Base-by-base conservation (phyloP, 2,888 invertebrate species). In the Torymus texanus region DNA sequence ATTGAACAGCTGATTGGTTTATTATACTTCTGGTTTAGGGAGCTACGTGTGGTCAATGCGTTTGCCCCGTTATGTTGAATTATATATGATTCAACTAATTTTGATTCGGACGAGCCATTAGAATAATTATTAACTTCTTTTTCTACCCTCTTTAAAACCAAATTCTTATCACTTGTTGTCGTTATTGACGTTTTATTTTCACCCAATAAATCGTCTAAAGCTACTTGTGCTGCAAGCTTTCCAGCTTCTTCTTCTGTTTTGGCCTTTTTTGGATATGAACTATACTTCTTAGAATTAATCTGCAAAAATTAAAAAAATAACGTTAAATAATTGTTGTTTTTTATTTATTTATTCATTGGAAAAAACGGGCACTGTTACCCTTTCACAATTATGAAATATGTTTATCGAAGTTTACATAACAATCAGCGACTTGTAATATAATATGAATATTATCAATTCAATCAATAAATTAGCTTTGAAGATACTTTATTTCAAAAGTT, bases 31-130 rank as follows among this genome's bases (percentile, higher is more conserved):
- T 58, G 18, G 29, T 51, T 75, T 51, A 29, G 82, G n/a, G 84
- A 84, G 41, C 84, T 84, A 1, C 92, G 87, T 84, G 93, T 91
- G 84, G 91, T 84, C n/a, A 91, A 89, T 79, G 92, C 91, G 84
- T 92, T 92, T 8, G 91, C 91, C 50, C 92, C 91, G 83, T 94
- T 90, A 85, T 93, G 95, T 80, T 92, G 92, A 81, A 93, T 91
- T 77, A 92, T 92, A 85, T 92, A 93, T 81, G 91, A 91, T 1
- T 88, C 86, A 13, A 91, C 91, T 50, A 93, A 83, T 78, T 92
- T 90, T 29, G 90, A 89, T 56, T 89, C 90, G 88, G 92, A 92
- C 2, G 92, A 85, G 4, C 93, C 92, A 82, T 88, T 12, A 0
- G 85, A 87, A 83, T 92, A 91, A 55, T 88, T 87, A 58, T 90